Evolutionary conservation across 2,113 vertebrate species (phyloP).

Genomic region (Heloderma charlesbogerti): DNA sequence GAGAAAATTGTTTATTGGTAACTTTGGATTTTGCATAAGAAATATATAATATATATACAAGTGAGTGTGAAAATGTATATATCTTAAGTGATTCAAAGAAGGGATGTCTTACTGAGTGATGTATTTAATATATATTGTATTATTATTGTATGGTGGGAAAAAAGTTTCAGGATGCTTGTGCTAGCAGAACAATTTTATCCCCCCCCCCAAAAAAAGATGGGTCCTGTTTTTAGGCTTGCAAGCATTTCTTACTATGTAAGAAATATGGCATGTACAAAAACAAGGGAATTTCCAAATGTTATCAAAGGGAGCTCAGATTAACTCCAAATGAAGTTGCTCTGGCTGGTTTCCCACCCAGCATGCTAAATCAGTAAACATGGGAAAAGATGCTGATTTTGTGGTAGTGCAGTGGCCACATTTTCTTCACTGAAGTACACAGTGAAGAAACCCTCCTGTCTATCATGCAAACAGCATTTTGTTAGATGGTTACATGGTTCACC

Average conservation of each 20-base stretch:
- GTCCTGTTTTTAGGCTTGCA: not conserved
- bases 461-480: not conserved
- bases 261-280: not conserved
- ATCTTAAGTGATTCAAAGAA: too few species aligned
- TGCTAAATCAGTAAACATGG: not conserved
- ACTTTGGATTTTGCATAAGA: too few species aligned
- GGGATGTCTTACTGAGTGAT: too few species aligned
- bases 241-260: not conserved
- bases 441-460: not conserved
- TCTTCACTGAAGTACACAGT: not conserved
- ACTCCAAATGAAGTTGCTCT: not conserved
- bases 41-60: too few species aligned
- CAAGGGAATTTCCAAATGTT: not conserved
- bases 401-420: not conserved
- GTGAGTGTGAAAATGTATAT: too few species aligned
- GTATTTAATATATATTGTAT: too few species aligned
- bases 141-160: too few species aligned
- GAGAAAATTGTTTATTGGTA: too few species aligned
- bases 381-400: not conserved
- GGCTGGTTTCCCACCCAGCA: not conserved
- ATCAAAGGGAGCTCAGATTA: constrained; percentile 8
- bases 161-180: too few species aligned
- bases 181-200: too few species aligned
- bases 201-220: not conserved
- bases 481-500: not conserved